Evolutionary conservation across 92 coral and sea anemone genomes (phyloP).

Genomic region (Parazoanthus swiftii): DNA sequence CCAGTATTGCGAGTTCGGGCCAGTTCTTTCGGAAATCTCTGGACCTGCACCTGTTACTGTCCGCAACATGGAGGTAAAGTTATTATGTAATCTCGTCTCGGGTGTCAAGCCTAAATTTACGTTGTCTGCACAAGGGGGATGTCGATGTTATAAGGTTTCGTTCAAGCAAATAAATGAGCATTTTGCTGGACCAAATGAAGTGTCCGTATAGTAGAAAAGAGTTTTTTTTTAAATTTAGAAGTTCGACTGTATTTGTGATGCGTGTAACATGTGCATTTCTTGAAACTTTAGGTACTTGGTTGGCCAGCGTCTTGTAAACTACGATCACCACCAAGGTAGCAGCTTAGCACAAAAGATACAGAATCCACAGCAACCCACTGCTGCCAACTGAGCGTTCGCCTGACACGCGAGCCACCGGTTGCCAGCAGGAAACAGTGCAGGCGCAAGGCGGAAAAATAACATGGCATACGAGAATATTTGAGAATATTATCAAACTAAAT

Average conservation of each 20-base stretch:
- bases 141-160: not conserved
- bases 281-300: constrained; percentile 74
- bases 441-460: not conserved
- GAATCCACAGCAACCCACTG: constrained; percentile 14
- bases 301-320: constrained; percentile 94
- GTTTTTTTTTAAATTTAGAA: not conserved
- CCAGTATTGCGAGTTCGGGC: no score
- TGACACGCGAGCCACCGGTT: not conserved
- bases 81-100: no score
- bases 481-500: not conserved
- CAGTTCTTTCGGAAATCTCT: no score
- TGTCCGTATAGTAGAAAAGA: not conserved
- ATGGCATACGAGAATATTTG: not conserved
- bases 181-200: not conserved
- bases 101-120: no score
- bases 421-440: not conserved
- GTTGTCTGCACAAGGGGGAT: not conserved
- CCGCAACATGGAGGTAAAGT: no score
- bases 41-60: no score
- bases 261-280: not conserved
- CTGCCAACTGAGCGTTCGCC: not conserved
- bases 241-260: not conserved
- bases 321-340: constrained; percentile 61
- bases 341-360: constrained; percentile 28
- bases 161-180: not conserved